Percentiles rank a stretch among this genome's conserved stretches.
Evolutionary conservation across 2,888 invertebrate genomes (phyloP).

Genomic region (Oxyteleia sp.): DNA sequence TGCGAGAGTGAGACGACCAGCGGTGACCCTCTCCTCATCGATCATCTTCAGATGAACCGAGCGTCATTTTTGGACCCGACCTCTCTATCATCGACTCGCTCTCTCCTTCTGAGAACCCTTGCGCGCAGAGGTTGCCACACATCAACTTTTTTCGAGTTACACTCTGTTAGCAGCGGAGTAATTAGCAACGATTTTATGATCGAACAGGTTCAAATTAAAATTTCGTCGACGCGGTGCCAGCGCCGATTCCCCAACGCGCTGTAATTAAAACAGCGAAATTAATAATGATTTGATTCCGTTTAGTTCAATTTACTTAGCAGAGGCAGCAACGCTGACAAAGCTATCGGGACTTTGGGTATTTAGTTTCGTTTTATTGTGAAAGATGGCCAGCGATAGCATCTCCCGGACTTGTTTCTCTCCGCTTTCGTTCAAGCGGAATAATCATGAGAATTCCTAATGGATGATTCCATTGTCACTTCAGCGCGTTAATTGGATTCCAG

Average conservation of each 20-base stretch:
- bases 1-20: slow-evolving; percentile 78
- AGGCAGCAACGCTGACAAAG: slow-evolving; percentile 60
- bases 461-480: slow-evolving; percentile 82
- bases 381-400: slow-evolving; percentile 83
- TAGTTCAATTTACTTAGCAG: slow-evolving; percentile 17
- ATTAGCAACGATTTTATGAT: no score
- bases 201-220: no score
- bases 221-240: no score
- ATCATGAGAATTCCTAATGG: slow-evolving; percentile 86
- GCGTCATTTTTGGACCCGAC: slow-evolving; percentile 83
- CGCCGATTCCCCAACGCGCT: no score
- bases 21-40: slow-evolving; percentile 86
- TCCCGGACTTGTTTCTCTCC: slow-evolving; percentile 78
- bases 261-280: no score
- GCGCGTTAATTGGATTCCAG: slow-evolving; percentile 82
- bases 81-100: slow-evolving; percentile 66
- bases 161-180: slow-evolving; percentile 1
- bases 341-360: slow-evolving; percentile 83
- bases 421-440: slow-evolving; percentile 81
- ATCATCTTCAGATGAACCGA: slow-evolving; percentile 84
- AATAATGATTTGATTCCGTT: no score
- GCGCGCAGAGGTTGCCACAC: slow-evolving; percentile 74
- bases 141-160: slow-evolving; percentile 19
- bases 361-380: slow-evolving; percentile 86
- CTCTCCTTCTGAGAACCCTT: slow-evolving; percentile 65